A percentile compares a stretch with the other conserved stretches of the same genome.
Evolutionary conservation across 2,797 vertebrate species (phyloP).

Genomic region (Pterois miles): DNA sequence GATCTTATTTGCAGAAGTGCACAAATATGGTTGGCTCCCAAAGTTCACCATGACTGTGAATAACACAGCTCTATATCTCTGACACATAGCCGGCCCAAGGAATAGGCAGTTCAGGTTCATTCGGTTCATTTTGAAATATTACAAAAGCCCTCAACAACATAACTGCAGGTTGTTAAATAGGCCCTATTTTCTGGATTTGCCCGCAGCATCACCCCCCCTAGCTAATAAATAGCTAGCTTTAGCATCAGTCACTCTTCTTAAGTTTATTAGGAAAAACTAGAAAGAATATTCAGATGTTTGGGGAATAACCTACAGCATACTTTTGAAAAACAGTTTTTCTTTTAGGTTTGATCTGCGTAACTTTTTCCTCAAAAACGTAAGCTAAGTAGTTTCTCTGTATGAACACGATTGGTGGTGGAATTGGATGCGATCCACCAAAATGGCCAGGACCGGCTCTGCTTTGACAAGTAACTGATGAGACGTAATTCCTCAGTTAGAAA

Average conservation of each 20-base stretch:
- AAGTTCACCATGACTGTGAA: neutral
- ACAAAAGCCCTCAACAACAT: neutral
- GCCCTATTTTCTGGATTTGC: no score
- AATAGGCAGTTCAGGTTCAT: no score
- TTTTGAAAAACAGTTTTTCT: neutral
- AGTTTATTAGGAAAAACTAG: neutral
- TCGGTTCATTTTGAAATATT: neutral
- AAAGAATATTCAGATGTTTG: neutral
- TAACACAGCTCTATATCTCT: neutral
- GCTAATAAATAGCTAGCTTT: neutral
- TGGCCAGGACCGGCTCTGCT: neutral
- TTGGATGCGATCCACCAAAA: neutral
- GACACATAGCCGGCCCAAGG: no score
- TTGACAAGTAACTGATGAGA: neutral
- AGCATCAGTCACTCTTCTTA: neutral
- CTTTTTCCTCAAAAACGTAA: neutral
- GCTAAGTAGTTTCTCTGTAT: neutral
- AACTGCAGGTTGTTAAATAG: neutral
- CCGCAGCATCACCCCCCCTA: no score
- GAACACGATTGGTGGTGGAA: neutral
- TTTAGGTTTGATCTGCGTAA: neutral
- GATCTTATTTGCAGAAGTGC: slow-evolving; percentile 10
- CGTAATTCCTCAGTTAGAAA: neutral
- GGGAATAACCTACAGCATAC: neutral
- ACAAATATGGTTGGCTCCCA: neutral